phyloP scores from a whole-genome alignment of 2,888 invertebrate species.

The Leucophenga maculata region DNA sequence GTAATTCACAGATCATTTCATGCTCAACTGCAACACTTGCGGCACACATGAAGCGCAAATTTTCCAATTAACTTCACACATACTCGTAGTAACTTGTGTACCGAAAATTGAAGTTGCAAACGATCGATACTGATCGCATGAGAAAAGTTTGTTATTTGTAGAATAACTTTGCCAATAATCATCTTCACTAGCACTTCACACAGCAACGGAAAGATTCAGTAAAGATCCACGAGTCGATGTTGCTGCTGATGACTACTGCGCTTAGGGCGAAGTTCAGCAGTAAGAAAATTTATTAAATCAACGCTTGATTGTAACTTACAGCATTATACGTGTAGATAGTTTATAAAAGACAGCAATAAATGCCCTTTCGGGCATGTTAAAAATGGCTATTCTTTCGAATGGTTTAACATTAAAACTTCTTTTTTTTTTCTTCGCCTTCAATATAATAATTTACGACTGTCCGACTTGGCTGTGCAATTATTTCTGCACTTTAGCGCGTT shows the following conservation, averaged over 20 bases:
- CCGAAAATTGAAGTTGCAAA: neutral
- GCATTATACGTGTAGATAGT: neutral
- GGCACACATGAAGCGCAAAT: slow-evolving; percentile 14
- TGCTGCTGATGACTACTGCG: neutral
- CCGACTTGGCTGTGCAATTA: slow-evolving; percentile 10
- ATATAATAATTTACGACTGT: slow-evolving; percentile 59
- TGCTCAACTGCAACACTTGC: neutral
- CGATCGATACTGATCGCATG: no score
- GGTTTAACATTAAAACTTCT: no score
- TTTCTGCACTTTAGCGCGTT: slow-evolving; percentile 35
- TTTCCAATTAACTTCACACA: slow-evolving; percentile 23
- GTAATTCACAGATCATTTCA: no score
- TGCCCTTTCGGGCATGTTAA: slow-evolving; percentile 1
- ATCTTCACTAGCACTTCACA: no score
- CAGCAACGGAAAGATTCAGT: no score
- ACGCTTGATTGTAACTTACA: neutral
- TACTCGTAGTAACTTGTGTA: neutral
- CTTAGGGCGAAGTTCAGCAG: neutral
- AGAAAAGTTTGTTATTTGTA: no score
- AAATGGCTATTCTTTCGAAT: neutral
- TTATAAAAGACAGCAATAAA: neutral
- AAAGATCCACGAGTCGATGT: no score
- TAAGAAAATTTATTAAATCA: slow-evolving; percentile 7
- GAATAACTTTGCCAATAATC: no score
- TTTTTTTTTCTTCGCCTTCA: slow-evolving; percentile 33